These are phyloP conservation scores for Ceratotherium simum DNA, from an alignment of 2,113 vertebrate genomes.

Conservation along the genomic window DNA sequence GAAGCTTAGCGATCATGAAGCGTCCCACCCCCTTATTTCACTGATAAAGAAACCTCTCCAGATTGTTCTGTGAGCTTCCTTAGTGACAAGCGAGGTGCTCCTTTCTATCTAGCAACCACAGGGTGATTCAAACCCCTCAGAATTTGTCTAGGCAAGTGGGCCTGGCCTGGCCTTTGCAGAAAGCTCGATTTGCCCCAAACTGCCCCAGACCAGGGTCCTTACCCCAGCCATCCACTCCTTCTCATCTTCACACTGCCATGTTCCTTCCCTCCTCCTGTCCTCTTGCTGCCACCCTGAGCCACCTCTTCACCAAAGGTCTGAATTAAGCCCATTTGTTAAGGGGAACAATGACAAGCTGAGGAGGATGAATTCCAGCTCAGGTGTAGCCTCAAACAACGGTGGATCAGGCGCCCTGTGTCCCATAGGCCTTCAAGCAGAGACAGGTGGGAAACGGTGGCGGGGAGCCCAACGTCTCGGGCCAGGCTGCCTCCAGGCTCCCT, in stretches of 20 bases:
- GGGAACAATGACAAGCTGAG: background rate
- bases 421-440: background rate
- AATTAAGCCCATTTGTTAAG: background rate
- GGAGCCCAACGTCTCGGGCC: fast-evolving
- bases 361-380: background rate
- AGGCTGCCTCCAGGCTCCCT: background rate
- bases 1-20: background rate
- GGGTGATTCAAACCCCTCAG: background rate
- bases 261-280: background rate
- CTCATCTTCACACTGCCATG: fast-evolving
- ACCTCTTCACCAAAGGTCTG: background rate
- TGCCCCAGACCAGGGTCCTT: background rate
- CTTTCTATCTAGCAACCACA: background rate
- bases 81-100: fast-evolving
- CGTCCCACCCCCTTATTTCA: background rate
- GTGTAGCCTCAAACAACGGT: background rate
- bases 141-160: background rate
- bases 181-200: fast-evolving
- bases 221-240: background rate
- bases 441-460: too few species aligned
- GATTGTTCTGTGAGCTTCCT: background rate
- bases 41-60: background rate
- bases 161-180: background rate
- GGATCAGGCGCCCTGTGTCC: background rate
- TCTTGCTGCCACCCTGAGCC: background rate